Percentiles rank a stretch among this genome's conserved stretches.
Evolutionary conservation across 2,113 vertebrate species (phyloP).

Genomic region (human (Homo sapiens)): GRCh38 chr7:110305501-110306000

Average conservation of each 20-base stretch:
- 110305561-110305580: background rate
- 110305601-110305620: background rate
- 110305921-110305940: conserved; percentile 14
- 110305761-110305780: background rate
- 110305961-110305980: conserved; percentile 19
- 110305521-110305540: background rate
- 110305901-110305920: background rate
- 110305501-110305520: background rate
- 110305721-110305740: background rate
- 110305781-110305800: background rate
- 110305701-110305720: background rate
- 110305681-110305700: background rate
- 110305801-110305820: background rate
- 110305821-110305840: background rate
- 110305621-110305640: background rate
- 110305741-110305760: background rate
- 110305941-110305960: conserved; percentile 43
- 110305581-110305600: background rate
- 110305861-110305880: conserved; percentile 34
- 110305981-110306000: background rate
- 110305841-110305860: background rate
- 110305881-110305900: background rate
- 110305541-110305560: background rate
- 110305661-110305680: background rate
- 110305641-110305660: background rate